A percentile compares a stretch with the other conserved stretches of the same genome.
Conservation (phyloP, 2,113 vertebrate genomes). For the Oxygymnocypris stewartii region DNA sequence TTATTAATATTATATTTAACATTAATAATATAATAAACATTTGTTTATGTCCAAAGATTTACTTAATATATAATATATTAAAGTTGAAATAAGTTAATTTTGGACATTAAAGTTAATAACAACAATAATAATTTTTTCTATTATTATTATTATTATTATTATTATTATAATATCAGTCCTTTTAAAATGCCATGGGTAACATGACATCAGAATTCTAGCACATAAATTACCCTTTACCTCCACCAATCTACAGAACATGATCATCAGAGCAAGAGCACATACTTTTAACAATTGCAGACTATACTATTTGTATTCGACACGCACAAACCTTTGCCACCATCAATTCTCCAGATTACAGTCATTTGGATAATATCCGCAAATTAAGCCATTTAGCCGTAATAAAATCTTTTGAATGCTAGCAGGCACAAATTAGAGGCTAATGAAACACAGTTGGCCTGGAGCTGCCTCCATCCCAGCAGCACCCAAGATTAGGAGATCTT, state of each 20-base stretch:
- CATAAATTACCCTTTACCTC: background rate
- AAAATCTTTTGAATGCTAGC: slow-evolving; percentile 38
- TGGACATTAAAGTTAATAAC: background rate
- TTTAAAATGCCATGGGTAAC: background rate
- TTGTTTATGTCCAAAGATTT: too few relatives aligned
- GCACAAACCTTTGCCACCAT: slow-evolving; percentile 18
- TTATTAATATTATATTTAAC: too few relatives aligned
- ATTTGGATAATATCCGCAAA: slow-evolving; percentile 39
- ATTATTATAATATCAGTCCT: background rate
- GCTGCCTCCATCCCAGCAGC: background rate
- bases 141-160: too few relatives aligned
- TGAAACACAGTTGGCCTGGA: slow-evolving; percentile 47
- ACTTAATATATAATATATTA: background rate
- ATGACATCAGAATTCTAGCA: background rate
- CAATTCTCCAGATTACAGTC: slow-evolving; percentile 34
- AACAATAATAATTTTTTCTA: too few relatives aligned
- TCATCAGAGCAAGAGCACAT: background rate
- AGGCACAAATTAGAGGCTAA: slow-evolving; percentile 52
- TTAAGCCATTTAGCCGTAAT: slow-evolving; percentile 49
- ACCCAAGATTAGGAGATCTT: background rate
- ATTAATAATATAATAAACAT: background rate
- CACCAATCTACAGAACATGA: background rate
- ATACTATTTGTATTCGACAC: background rate
- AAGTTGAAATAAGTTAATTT: background rate
- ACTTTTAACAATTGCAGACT: background rate